Evolutionary conservation across 2,888 invertebrate species (phyloP).

Genomic region (Automeris io): DNA sequence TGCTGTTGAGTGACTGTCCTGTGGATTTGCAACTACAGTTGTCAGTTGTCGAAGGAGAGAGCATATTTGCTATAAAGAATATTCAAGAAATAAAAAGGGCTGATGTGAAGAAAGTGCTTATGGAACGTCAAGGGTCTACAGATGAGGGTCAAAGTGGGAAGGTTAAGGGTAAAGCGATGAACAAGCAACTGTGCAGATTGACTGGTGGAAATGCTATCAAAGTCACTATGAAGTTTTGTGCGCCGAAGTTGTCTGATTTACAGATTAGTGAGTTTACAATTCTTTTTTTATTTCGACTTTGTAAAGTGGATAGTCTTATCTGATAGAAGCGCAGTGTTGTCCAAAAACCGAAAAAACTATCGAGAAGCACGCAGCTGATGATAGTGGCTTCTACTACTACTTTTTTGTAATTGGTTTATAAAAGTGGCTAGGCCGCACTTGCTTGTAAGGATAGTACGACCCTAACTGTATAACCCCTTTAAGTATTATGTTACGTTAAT

Average conservation of each 20-base stretch:
- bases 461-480: too few relatives aligned
- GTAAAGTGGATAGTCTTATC: too few relatives aligned
- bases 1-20: conserved; percentile 57
- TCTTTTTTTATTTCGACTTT: conserved; percentile 2
- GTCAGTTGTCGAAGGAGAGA: conserved; percentile 43
- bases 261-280: conserved; percentile 36
- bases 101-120: conserved; percentile 53
- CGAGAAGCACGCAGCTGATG: too few relatives aligned
- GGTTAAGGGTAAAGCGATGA: conserved; percentile 37
- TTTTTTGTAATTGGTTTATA: too few relatives aligned
- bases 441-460: too few relatives aligned
- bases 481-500: too few relatives aligned
- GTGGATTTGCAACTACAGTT: conserved; percentile 52
- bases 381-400: too few relatives aligned
- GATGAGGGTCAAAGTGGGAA: conserved; percentile 35
- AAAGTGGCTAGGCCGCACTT: too few relatives aligned
- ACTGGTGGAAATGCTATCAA: conserved; percentile 55
- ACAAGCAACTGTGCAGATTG: conserved; percentile 54
- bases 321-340: too few relatives aligned
- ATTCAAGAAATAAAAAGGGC: conserved; percentile 57
- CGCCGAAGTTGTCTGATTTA: conserved; percentile 45
- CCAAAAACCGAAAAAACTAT: too few relatives aligned
- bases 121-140: conserved; percentile 35
- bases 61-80: conserved; percentile 46
- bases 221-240: conserved; percentile 47